These are phyloP conservation scores for Phymanthus crucifer DNA, from an alignment of 92 coral and sea anemone species.

Conservation along the genomic window DNA sequence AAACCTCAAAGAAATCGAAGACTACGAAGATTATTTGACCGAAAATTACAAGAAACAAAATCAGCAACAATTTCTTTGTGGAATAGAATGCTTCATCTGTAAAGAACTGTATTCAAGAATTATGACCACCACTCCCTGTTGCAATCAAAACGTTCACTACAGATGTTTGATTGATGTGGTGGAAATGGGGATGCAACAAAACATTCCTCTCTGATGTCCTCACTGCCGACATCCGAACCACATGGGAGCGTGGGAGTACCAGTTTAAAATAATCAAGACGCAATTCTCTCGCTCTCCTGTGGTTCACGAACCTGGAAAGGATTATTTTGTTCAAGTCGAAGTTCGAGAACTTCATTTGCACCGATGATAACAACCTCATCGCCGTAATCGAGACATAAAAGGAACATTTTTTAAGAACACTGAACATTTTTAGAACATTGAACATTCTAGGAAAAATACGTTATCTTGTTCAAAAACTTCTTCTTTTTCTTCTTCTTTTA, in stretches of 20 bases:
- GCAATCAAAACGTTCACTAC: background rate
- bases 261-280: background rate
- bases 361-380: too few relatives aligned
- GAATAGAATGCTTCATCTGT: too few relatives aligned
- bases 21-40: background rate
- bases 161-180: background rate
- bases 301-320: background rate
- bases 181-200: too few relatives aligned
- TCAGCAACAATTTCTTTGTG: too few relatives aligned
- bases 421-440: background rate
- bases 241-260: background rate
- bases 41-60: background rate
- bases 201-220: background rate
- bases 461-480: background rate
- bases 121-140: background rate
- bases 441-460: background rate
- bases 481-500: too few relatives aligned
- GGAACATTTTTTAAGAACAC: background rate
- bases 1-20: too few relatives aligned
- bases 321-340: background rate
- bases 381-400: too few relatives aligned
- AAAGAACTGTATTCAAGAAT: background rate
- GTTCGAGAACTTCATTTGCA: background rate
- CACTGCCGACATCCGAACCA: background rate
- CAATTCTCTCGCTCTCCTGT: background rate